Conservation (phyloP, 2,113 vertebrate genomes). For the Trematocara marginatum region DNA sequence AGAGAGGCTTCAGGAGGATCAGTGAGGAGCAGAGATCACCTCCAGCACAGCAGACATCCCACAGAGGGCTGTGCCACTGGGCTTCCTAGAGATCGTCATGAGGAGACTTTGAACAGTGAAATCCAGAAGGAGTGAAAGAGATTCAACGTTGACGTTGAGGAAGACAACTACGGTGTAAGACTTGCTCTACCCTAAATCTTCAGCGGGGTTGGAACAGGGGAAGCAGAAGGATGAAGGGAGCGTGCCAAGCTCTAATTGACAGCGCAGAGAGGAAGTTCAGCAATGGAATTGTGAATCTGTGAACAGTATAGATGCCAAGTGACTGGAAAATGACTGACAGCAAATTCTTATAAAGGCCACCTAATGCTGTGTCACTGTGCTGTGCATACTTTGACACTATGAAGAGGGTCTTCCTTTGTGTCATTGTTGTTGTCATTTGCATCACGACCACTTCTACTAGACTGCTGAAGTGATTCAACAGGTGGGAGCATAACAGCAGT, state of each 20-base stretch:
- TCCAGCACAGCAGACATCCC: not conserved
- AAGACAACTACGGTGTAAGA: not conserved
- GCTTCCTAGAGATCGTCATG: not conserved
- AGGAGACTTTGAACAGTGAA: not conserved
- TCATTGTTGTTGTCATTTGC: not conserved
- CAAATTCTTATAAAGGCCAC: not conserved
- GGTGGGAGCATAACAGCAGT: not conserved
- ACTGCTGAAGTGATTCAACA: not conserved
- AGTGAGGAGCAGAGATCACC: not conserved
- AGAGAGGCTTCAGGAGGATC: not conserved
- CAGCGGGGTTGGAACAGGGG: not conserved
- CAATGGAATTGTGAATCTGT: not conserved
- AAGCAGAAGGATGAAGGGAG: not conserved
- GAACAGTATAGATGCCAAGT: not conserved
- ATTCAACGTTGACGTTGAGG: not conserved
- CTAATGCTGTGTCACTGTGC: not conserved
- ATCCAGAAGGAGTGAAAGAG: not conserved
- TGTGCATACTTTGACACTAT: not conserved
- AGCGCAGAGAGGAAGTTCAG: not conserved
- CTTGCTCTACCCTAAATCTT: not conserved
- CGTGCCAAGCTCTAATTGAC: not conserved
- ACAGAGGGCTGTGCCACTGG: not conserved
- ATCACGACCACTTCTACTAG: not conserved
- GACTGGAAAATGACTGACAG: not conserved
- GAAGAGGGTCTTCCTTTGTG: not conserved